Percentiles rank a stretch among this genome's conserved stretches.
These are phyloP conservation scores for Porites cylindrica DNA, from an alignment of 92 coral and sea anemone genomes.

Conservation along the genomic window DNA sequence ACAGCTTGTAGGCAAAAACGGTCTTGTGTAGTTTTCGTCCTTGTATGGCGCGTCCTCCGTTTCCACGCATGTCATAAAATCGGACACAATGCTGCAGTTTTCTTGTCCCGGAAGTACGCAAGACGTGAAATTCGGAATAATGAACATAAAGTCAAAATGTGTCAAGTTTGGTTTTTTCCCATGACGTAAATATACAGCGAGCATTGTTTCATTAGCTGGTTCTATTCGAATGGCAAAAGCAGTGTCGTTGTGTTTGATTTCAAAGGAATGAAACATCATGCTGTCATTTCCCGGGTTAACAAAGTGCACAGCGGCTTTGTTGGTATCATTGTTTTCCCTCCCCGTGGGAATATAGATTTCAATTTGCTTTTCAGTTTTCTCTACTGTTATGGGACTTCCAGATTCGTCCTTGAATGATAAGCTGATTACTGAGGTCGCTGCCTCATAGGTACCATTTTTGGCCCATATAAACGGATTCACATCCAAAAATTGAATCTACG, in stretches of 20 bases:
- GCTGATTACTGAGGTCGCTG: slow-evolving; percentile 55
- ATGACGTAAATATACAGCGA: slow-evolving; percentile 57
- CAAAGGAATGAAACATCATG: slow-evolving; percentile 54
- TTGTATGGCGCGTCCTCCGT: slow-evolving; percentile 6
- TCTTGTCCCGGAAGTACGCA: slow-evolving; percentile 67
- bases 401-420: slow-evolving; percentile 31
- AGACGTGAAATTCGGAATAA: slow-evolving; percentile 75
- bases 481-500: slow-evolving; percentile 30
- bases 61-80: slow-evolving; percentile 66
- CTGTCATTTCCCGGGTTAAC: slow-evolving; percentile 51
- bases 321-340: not conserved
- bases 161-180: slow-evolving; percentile 62
- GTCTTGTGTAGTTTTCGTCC: slow-evolving; percentile 5
- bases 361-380: slow-evolving; percentile 19
- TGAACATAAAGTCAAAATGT: slow-evolving; percentile 51
- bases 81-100: slow-evolving; percentile 67
- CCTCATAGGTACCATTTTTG: slow-evolving; percentile 28
- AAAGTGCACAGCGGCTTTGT: not conserved
- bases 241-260: slow-evolving; percentile 52
- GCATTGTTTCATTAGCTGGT: slow-evolving; percentile 39
- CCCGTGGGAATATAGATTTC: slow-evolving; percentile 52
- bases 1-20: not conserved
- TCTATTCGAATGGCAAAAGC: slow-evolving; percentile 60
- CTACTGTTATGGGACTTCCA: slow-evolving; percentile 53
- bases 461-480: slow-evolving; percentile 60